Base-by-base conservation (phyloP, 2,888 invertebrate species). In the Lathronympha strigana region DNA sequence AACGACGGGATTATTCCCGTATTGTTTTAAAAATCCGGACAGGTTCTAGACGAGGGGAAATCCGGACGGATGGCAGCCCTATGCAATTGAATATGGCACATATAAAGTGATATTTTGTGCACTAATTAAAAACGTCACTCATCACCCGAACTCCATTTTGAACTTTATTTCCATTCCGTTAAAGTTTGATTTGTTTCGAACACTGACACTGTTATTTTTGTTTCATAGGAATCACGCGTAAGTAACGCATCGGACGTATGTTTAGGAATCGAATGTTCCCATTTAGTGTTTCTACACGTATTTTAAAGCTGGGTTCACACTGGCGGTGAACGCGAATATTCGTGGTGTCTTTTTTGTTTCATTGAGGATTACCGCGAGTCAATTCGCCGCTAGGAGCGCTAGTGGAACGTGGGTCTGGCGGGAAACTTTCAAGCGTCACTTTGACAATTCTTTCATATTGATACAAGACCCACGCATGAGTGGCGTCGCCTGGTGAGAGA, bases 201-300 rank as follows among this genome's bases (percentile, higher is more conserved):
- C 73, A 87, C 82, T 90, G 88, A 90, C 80, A 79, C 74, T 73
- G 74, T 77, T 87, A 82, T 92, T 91, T 92, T 87, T 89, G 87
- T 90, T 88, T 80, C 90, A 89, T 92, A 92, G 92, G 92, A 92
- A 92, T 87, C 92, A 92, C 89, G 92, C 92, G 92, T 92, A 88
- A 92, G 92, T 92, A 80, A 79, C 75, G 69, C 77, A 74, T 71
- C 75, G 76, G 79, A 82, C 77, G 88, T 88, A 88, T 86, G 84
- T 84, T 80, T 78, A 80, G 77, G 79, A 74, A 77, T 78, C 76
- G 81, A 86, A 84, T 87, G 84, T 81, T 73, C 79, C 88, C 88
- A 74, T 19, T 79, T 85, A 86, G 84, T 81, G 79, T 80, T 76
- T 74, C 68, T 73, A 73, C 73, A 72, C 72, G 72, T 71, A 71